Evolutionary conservation across 2,113 vertebrate species (phyloP), one percentile per base, ranked within the genome.

Genomic region (Cricetomys ansorgei): DNA sequence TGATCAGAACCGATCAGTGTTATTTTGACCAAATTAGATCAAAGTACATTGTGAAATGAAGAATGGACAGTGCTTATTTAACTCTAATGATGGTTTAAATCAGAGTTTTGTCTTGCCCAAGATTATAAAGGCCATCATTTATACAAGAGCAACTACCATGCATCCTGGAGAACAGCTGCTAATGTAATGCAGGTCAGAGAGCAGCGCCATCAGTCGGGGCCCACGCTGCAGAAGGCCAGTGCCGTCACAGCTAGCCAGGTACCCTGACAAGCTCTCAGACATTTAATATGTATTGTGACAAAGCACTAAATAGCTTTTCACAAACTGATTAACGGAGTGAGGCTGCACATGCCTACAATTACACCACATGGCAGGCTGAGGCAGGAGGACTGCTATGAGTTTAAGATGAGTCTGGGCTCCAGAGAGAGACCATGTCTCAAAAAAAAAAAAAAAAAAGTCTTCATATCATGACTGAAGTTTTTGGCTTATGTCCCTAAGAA

Each of bases 21-120:
- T 50, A 85, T 55, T 94, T 90, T 92, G 88, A 89, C 73, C 27
- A 92, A 94, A 95, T 77, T 88, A 86, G 34, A 83, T 53, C 27
- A 81, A 94, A 92, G 86, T 34, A 65, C 10, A 45, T 19, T 57
- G 67, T 64, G 40, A 90, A 92, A 40, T 45, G 0, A 95, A 70
- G 31, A 64, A 1, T 40, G 0, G 40, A 48, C 16, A 29, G 4
- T 50, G 34, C n/a, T 70, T 48, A 67, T 34, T 85, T 59, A 85
- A 94, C 59, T 90, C 21, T 83, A 91, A 83, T 40, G 23, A 27
- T 12, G 13, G 76, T 70, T 96, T 70, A 83, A 92, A 73, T 89
- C 45, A 91, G 21, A 80, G 3, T 76, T 7, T 40, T 34, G 62
- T 43, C n/a, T 53, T 89, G 48, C 72, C 73, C 95, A 93, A 86